A percentile compares a stretch with the other conserved stretches of the same genome.
Conservation (phyloP, 2,797 vertebrate genomes). For the Mus minutoides region DNA sequence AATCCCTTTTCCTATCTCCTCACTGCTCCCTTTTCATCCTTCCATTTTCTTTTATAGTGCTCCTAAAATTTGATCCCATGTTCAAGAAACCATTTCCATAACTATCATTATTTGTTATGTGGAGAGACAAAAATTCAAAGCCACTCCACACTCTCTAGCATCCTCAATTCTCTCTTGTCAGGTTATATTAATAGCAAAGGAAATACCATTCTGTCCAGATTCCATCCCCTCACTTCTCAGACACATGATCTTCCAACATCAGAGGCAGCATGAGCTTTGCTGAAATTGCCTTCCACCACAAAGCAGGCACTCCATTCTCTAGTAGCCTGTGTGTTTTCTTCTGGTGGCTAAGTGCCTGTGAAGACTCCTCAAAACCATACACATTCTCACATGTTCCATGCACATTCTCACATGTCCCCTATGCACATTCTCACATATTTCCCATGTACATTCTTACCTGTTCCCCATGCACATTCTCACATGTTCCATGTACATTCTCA, state of each 20-base stretch:
- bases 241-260: background rate
- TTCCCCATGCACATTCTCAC: background rate
- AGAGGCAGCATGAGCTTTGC: background rate
- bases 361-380: background rate
- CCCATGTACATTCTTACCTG: background rate
- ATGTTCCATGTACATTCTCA: background rate
- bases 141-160: background rate
- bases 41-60: background rate
- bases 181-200: background rate
- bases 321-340: background rate
- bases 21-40: background rate
- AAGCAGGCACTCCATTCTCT: background rate
- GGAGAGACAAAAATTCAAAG: background rate
- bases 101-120: background rate
- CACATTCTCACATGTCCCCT: no score
- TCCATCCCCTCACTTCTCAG: background rate
- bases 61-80: slow-evolving; percentile 2
- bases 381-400: no score
- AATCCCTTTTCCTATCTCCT: background rate
- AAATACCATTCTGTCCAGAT: background rate
- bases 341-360: background rate
- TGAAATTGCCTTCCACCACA: background rate
- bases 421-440: no score
- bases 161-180: background rate
- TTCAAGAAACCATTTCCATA: background rate